phyloP scores from a whole-genome alignment of 2,888 invertebrate genomes.

The Steromphala cineraria region DNA sequence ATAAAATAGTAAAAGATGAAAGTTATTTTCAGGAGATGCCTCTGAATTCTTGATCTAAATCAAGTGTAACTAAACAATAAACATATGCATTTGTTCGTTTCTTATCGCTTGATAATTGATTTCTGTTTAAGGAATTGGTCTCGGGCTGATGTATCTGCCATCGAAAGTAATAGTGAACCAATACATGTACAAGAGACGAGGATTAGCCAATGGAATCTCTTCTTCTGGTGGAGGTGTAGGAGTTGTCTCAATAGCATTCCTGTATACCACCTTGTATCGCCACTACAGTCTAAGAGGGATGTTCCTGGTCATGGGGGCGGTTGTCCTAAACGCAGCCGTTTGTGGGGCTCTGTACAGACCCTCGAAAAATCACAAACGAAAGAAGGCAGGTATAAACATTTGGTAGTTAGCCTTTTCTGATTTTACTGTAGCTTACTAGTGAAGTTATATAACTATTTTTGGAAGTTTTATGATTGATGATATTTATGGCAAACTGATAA shows the following conservation, averaged over 20 bases:
- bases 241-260: slow-evolving; percentile 40
- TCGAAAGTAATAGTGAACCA: slow-evolving; percentile 47
- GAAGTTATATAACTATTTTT: too few relatives aligned
- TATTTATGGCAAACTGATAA: too few relatives aligned
- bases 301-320: not conserved
- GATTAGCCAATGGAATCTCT: slow-evolving; percentile 48
- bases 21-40: too few relatives aligned
- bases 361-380: not conserved
- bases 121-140: slow-evolving; percentile 40
- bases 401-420: not conserved
- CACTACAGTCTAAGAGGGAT: not conserved
- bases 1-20: too few relatives aligned
- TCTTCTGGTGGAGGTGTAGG: slow-evolving; percentile 52
- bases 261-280: not conserved
- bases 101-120: too few relatives aligned
- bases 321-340: not conserved
- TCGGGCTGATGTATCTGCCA: slow-evolving; percentile 47
- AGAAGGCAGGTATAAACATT: not conserved
- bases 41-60: too few relatives aligned
- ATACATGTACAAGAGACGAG: slow-evolving; percentile 47
- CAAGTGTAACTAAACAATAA: too few relatives aligned
- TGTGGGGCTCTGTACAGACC: not conserved
- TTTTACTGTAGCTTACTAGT: too few relatives aligned
- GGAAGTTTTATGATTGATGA: too few relatives aligned
- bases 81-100: too few relatives aligned